phyloP scores from a whole-genome alignment of 1,140 invertebrate genomes.

The Yoshiicerus persimilis region DNA sequence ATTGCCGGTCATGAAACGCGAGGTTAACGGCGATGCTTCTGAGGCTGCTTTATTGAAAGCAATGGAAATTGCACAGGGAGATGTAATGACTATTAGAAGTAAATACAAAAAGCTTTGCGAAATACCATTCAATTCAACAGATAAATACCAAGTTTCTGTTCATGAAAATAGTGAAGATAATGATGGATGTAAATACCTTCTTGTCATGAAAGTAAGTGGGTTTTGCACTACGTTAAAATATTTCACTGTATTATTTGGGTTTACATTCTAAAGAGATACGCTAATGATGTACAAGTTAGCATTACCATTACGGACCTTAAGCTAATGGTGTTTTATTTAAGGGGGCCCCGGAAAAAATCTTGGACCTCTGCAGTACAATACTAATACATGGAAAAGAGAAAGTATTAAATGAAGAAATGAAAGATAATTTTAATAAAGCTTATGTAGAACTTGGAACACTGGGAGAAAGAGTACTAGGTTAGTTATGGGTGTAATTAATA shows the following conservation, averaged over 20 bases:
- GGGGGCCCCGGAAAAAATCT: conserved; percentile 86
- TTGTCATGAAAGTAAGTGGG: conserved; percentile 27
- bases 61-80: conserved; percentile 68
- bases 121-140: conserved; percentile 81
- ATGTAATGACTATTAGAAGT: conserved; percentile 61
- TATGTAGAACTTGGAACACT: conserved; percentile 78
- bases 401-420: conserved; percentile 62
- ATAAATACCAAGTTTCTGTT: conserved; percentile 78
- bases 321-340: too few species aligned
- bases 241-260: too few species aligned
- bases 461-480: conserved; percentile 76
- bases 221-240: too few species aligned
- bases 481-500: too few species aligned
- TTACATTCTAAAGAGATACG: too few species aligned
- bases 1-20: conserved; percentile 65
- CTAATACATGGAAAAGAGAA: conserved; percentile 66
- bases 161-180: conserved; percentile 56
- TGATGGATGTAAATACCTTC: neutral
- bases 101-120: conserved; percentile 75
- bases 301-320: too few species aligned
- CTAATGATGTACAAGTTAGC: too few species aligned
- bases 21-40: conserved; percentile 76
- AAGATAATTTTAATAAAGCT: conserved; percentile 68
- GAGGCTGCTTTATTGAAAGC: conserved; percentile 79
- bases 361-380: conserved; percentile 75